phyloP scores from a whole-genome alignment of 2,888 invertebrate species.

The Teleiodes luculella region DNA sequence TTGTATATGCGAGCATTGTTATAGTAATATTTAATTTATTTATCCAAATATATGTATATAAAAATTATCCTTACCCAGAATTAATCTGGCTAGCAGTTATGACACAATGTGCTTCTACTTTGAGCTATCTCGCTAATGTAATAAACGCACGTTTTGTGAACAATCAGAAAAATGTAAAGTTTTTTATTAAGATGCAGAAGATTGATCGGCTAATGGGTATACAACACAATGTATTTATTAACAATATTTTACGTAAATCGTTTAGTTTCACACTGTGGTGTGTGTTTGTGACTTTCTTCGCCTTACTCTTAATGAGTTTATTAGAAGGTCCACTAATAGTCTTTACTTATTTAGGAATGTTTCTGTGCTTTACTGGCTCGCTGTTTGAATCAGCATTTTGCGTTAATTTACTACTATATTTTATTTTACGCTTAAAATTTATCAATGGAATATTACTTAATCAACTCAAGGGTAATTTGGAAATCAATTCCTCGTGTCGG shows the following conservation, averaged over 20 bases:
- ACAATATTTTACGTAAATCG: slow-evolving; percentile 26
- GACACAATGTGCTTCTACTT: not conserved
- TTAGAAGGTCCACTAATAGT: slow-evolving; percentile 18
- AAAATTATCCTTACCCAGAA: not conserved
- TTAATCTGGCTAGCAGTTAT: not conserved
- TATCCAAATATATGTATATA: not conserved
- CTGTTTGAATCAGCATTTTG: not conserved
- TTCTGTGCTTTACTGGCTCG: not conserved
- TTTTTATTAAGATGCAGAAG: slow-evolving; percentile 48
- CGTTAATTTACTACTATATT: slow-evolving; percentile 38
- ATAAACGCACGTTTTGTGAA: slow-evolving; percentile 46
- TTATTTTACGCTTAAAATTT: slow-evolving; percentile 41
- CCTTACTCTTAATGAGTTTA: slow-evolving; percentile 4
- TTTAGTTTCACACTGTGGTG: not conserved
- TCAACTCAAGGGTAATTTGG: not conserved
- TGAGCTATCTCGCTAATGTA: not conserved
- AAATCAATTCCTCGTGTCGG: not conserved
- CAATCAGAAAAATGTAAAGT: slow-evolving; percentile 38
- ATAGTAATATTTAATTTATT: not conserved
- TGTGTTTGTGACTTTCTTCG: not conserved
- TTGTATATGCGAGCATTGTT: slow-evolving; percentile 10
- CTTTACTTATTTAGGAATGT: slow-evolving; percentile 9
- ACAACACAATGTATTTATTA: slow-evolving; percentile 34
- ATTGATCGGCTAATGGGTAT: slow-evolving; percentile 50
- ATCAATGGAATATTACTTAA: slow-evolving; percentile 32